Conservation (phyloP, 2,797 vertebrate genomes). For the Caiman crocodilus region DNA sequence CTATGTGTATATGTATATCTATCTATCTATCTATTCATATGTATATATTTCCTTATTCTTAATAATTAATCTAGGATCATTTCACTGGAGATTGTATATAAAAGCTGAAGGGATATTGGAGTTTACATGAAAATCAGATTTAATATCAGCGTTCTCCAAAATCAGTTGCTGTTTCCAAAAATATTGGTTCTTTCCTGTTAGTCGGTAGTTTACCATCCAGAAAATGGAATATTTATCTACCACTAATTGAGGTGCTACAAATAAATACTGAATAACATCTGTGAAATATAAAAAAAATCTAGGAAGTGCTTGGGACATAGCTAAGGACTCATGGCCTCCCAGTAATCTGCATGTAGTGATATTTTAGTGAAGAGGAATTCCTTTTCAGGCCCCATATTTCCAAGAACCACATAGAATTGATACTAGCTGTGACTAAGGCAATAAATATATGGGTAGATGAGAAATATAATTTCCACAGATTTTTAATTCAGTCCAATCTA, state of each 20-base stretch:
- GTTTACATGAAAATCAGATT: background rate
- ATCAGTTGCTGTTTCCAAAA: background rate
- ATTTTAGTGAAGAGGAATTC: background rate
- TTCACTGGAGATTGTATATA: background rate
- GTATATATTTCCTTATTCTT: background rate
- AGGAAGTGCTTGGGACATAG: background rate
- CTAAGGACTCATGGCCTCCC: background rate
- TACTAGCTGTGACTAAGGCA: background rate
- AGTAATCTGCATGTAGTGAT: background rate
- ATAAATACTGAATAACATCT: background rate
- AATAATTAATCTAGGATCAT: background rate
- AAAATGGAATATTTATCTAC: background rate
- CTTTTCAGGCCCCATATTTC: background rate
- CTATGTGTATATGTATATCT: too few species aligned
- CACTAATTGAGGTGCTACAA: background rate
- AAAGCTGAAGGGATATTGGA: background rate
- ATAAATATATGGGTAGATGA: background rate
- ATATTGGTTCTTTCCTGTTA: rapidly evolving
- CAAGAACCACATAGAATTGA: background rate
- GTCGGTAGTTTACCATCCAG: background rate
- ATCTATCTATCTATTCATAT: too few species aligned
- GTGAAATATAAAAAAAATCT: background rate
- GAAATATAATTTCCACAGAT: background rate
- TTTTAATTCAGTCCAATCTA: background rate
- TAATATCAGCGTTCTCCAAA: background rate